Base-by-base conservation (phyloP, 2,113 vertebrate species). In the Aegotheles bennettii region DNA sequence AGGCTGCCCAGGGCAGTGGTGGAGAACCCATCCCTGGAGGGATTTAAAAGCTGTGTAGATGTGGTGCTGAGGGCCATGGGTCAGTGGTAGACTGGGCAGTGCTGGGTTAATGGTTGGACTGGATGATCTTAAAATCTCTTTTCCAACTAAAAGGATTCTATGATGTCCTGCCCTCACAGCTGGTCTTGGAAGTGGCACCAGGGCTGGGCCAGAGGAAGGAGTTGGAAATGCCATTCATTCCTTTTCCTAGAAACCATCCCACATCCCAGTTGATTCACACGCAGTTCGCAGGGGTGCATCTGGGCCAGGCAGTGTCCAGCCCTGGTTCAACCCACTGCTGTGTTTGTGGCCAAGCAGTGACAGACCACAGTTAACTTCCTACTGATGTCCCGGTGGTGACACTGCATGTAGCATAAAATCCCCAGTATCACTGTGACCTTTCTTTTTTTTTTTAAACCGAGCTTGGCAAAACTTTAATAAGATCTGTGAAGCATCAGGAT, bases 341-440 rank as follows among this genome's bases (percentile, higher is more conserved):
- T 0, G 0, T 53, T 63, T 1, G 4, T 53, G 40, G 45, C 53
- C 53, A 14, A 59, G 36, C 33, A n/a, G 35, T 0, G 0, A 14
- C 25, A 53, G 56, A 40, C 51, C 73, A 29, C 57, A 23, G 11
- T 38, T 38, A 35, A 43, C n/a, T 79, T 38, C 54, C 29, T 11
- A 3, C 20, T 1, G 6, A 5, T 28, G 38, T 63, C 50, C 54
- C 19, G 1, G 23, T 5, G 17, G 50, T 54, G 68, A 28, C 61
- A 7, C 35, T 3, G 1, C 24, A 28, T 2, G 1, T 16, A 33
- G 57, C 59, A 20, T 35, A 40, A 84, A 79, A 36, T 23, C 51
- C 56, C 63, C 74, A 26, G 17, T 60, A 5, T 40, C 3, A 0
- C 54, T 10, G 11, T 33, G 47, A 16, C 21, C 31, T 65, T 33